These are phyloP conservation scores for Agrilus biguttatus DNA, from an alignment of 2,888 invertebrate genomes.

Conservation along the genomic window DNA sequence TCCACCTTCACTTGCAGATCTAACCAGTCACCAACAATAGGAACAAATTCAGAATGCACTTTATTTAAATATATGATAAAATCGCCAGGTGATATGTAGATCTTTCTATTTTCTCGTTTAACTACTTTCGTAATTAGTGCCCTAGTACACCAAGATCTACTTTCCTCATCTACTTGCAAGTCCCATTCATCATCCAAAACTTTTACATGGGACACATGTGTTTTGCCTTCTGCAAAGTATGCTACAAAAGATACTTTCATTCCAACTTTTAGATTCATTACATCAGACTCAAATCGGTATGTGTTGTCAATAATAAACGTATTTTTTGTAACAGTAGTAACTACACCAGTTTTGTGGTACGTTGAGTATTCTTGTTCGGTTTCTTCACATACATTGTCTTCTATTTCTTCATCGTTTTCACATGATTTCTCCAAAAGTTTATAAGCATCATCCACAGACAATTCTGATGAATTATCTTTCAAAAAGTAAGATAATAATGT, in stretches of 20 bases:
- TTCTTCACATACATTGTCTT: slow-evolving; percentile 1
- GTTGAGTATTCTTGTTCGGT: slow-evolving; percentile 13
- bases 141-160: slow-evolving; percentile 17
- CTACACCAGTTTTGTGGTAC: slow-evolving; percentile 33
- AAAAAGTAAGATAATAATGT: slow-evolving; percentile 5
- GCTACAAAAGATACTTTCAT: slow-evolving; percentile 36
- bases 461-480: slow-evolving; percentile 10
- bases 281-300: slow-evolving; percentile 36
- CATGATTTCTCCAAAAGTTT: slow-evolving; percentile 12
- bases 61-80: slow-evolving; percentile 47
- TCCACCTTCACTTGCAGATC: slow-evolving; percentile 47
- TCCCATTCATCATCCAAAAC: slow-evolving; percentile 20
- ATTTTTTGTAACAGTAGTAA: slow-evolving; percentile 39
- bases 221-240: slow-evolving; percentile 13
- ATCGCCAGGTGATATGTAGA: slow-evolving; percentile 38
- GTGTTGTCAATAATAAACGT: slow-evolving; percentile 45
- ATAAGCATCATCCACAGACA: slow-evolving; percentile 17
- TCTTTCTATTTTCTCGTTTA: slow-evolving; percentile 25
- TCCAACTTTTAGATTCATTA: slow-evolving; percentile 32
- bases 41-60: slow-evolving; percentile 47
- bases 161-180: slow-evolving; percentile 27
- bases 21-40: slow-evolving; percentile 56
- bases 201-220: slow-evolving; percentile 32
- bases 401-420: slow-evolving; percentile 4
- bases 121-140: slow-evolving; percentile 30